phyloP scores from a whole-genome alignment of 1,140 invertebrate species.

The Brachionus asplanchnoidis region DNA sequence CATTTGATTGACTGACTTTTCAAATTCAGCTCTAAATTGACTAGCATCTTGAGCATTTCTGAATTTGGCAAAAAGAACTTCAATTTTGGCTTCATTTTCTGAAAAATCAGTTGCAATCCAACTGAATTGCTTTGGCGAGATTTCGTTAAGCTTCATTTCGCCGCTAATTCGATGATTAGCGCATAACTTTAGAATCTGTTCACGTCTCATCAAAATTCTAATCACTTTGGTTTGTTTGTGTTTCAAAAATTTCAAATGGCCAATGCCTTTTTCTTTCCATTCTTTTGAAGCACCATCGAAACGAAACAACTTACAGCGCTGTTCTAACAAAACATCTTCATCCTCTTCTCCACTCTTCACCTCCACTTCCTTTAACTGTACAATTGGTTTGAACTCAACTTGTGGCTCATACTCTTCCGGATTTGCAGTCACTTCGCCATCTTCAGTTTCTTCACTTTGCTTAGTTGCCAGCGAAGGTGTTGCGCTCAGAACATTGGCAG shows the following conservation, averaged over 20 bases:
- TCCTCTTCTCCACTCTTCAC: slow-evolving; percentile 76
- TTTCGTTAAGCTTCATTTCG: slow-evolving; percentile 48
- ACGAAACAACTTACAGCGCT: slow-evolving; percentile 51
- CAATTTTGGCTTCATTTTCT: slow-evolving; percentile 7
- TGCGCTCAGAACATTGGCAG: not conserved
- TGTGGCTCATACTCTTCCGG: slow-evolving; percentile 38
- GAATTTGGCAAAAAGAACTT: slow-evolving; percentile 20
- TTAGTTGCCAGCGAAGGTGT: not conserved
- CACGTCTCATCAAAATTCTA: slow-evolving; percentile 56
- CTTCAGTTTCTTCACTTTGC: not conserved
- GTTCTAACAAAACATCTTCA: slow-evolving; percentile 64
- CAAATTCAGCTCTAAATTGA: slow-evolving; percentile 26
- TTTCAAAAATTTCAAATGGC: slow-evolving; percentile 54
- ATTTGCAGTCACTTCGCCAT: not conserved
- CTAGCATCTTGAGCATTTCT: slow-evolving; percentile 13
- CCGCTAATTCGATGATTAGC: slow-evolving; percentile 54
- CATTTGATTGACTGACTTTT: not conserved
- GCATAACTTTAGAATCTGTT: slow-evolving; percentile 58
- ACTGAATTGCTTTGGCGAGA: slow-evolving; percentile 25
- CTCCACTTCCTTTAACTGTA: slow-evolving; percentile 46
- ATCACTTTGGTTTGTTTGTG: slow-evolving; percentile 29
- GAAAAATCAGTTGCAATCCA: slow-evolving; percentile 22
- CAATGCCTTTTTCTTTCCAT: slow-evolving; percentile 60
- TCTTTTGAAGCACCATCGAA: slow-evolving; percentile 41
- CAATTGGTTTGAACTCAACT: slow-evolving; percentile 37